Base-by-base conservation (phyloP, 2,888 invertebrate species). In the Diaphora mendica region DNA sequence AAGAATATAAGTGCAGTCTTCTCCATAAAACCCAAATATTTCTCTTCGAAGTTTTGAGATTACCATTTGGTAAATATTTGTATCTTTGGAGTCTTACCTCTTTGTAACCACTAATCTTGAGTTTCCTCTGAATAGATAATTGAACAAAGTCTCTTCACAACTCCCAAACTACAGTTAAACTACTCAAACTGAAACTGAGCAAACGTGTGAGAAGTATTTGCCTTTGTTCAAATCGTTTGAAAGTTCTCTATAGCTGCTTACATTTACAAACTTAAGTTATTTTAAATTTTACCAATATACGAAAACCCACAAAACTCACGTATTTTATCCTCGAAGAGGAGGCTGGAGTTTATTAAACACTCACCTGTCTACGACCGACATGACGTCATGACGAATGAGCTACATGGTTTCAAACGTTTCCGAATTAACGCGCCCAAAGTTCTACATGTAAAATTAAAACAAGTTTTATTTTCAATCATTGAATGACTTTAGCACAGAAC, bases 161-260 rank as follows among this genome's bases (percentile, higher is more conserved):
- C 75, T 83, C 75, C 59, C 15, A 17, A 79, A 79, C 73, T 77
- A 51, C 72, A 73, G 81, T 82, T 64, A 64, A 77, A 82, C 69
- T 77, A 51, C 62, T 81, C 35, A 68, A 71, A 76, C 74, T 81
- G 42, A 71, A 76, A 75, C 66, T 42, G 67, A 42, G 42, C 30
- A 72, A 67, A 73, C 55, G 64, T 65, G 73, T 76, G 70, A 72
- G 70, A 74, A 79, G 68, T 83, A 71, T 68, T 42, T 39, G 33
- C 62, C 44, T 72, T 62, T 33, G 30, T 64, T 64, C 26, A 44
- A 48, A 72, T 59, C 68, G n/a, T 55, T 67, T 48, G 33, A 67
- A 23, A 67, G 23, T 67, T 67, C 7, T 62, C 17, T 7, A 30
- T 30, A 67, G 13, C 33, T 48, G 48, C 23, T 3, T 30, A 17